Evolutionary conservation across 2,888 invertebrate genomes (phyloP), one percentile per base, ranked within the genome.

Genomic region (Apodemia duryi): DNA sequence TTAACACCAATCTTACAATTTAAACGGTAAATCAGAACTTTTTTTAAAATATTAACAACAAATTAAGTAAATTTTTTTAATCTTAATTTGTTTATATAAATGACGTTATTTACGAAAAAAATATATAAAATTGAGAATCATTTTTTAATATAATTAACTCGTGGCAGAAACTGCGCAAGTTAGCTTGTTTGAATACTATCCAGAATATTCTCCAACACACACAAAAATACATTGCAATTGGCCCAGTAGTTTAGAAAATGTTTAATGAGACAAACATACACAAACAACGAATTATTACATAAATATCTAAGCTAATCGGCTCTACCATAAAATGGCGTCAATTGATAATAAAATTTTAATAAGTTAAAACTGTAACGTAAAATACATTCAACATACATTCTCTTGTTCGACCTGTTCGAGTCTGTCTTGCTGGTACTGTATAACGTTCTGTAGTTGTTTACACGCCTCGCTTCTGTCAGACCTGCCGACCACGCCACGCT

Each of bases 361-460:
- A 46, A 46, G 13, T 13, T 46, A 46, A 13, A 46, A 13, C 46
- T 11, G 46, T 46, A 46, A 13, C 46, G 4, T 41, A 43, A 51
- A 35, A 35, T 11, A 21, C n/a, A 38, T 32, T 49, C 4, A 28
- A 66, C 87, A 67, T 80, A 91, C 91, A 74, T 91, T 91, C 69
- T 91, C 91, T 62, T 86, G 86, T 69, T 90, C 89, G 38, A 86
- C 72, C 61, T 78, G 81, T 21, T 86, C 85, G 1, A 91, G 75
- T 11, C 79, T 74, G 66, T 91, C 88, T 71, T 90, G 88, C 54
- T 90, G 90, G 70, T 79, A 80, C 38, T 85, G 82, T 64, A 91
- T 84, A 6, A 90, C 85, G 71, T 88, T 85, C 73, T 90, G 88
- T 52, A 91, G 76, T 51, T 89, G 88, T 52, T 76, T 78, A 75